Evolutionary conservation across 1,140 invertebrate genomes (phyloP).

Genomic region (Drosophila mojavensis): DNA sequence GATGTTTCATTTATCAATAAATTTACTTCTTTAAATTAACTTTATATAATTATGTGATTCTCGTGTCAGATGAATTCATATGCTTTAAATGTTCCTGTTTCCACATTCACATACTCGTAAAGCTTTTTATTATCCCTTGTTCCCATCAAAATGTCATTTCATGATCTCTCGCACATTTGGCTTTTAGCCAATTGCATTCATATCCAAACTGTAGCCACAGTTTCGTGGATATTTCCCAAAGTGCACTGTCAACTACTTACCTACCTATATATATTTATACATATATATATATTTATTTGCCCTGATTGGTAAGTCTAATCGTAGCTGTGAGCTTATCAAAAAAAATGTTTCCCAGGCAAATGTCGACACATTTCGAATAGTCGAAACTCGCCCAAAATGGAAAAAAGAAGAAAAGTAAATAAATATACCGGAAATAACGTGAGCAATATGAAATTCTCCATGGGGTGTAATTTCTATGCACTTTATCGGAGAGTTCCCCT

Average conservation of each 20-base stretch:
- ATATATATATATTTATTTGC: constrained; percentile 43
- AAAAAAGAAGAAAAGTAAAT: constrained; percentile 22
- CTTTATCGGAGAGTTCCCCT: constrained; percentile 54
- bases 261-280: constrained; percentile 10
- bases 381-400: constrained; percentile 11
- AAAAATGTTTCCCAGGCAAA: constrained; percentile 43
- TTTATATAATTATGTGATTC: too few species aligned
- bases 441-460: constrained; percentile 56
- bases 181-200: constrained; percentile 14
- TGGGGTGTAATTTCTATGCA: constrained; percentile 53
- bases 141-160: too few species aligned
- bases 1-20: too few species aligned
- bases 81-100: too few species aligned
- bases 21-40: too few species aligned
- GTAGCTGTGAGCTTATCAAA: constrained; percentile 46
- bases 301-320: constrained; percentile 39
- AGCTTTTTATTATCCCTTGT: not conserved
- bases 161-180: too few species aligned
- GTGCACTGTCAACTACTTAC: not conserved
- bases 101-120: too few species aligned
- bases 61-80: too few species aligned
- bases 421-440: constrained; percentile 75
- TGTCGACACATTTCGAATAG: constrained; percentile 58
- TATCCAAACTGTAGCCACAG: constrained; percentile 43
- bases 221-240: constrained; percentile 18